phyloP scores from a whole-genome alignment of 1,140 invertebrate species.

The Drosophila punjabiensis region DNA sequence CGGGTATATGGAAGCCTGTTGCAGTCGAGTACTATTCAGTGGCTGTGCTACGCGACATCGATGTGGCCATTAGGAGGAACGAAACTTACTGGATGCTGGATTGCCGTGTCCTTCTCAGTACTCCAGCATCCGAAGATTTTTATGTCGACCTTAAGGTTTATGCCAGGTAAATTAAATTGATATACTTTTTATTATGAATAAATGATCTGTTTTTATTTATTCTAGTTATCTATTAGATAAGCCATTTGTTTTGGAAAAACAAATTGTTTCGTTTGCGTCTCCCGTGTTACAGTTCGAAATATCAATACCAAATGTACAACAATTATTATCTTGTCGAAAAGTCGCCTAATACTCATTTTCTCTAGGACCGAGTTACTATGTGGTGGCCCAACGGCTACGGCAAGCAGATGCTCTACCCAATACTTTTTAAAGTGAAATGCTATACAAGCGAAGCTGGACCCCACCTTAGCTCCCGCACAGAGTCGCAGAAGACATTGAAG shows the following conservation, averaged over 20 bases:
- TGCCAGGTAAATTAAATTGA: conserved; percentile 51
- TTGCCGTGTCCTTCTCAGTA: conserved; percentile 86
- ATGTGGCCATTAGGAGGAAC: conserved; percentile 83
- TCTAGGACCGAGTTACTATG: conserved; percentile 78
- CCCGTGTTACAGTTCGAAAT: conserved; percentile 63
- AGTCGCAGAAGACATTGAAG: conserved; percentile 85
- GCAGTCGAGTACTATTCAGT: conserved; percentile 86
- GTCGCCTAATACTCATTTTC: neutral
- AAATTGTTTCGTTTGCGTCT: conserved; percentile 31
- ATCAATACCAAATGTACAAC: conserved; percentile 58
- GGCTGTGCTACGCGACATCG: conserved; percentile 86
- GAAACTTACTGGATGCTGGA: conserved; percentile 85
- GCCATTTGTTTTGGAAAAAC: conserved; percentile 37
- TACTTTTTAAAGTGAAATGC: conserved; percentile 86
- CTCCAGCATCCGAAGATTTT: conserved; percentile 63
- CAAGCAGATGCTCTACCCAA: conserved; percentile 90
- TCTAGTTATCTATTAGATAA: conserved; percentile 60
- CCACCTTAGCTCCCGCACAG: conserved; percentile 44
- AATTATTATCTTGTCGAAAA: neutral
- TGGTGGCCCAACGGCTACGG: conserved; percentile 99
- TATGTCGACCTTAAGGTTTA: conserved; percentile 52
- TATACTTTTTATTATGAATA: neutral
- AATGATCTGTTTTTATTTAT: neutral
- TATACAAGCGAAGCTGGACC: conserved; percentile 26
- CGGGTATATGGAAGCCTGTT: conserved; percentile 92